A percentile compares a stretch with the other conserved stretches of the same genome.
Conservation (phyloP, 2,797 vertebrate species). For the Aphelocoma californica region DNA sequence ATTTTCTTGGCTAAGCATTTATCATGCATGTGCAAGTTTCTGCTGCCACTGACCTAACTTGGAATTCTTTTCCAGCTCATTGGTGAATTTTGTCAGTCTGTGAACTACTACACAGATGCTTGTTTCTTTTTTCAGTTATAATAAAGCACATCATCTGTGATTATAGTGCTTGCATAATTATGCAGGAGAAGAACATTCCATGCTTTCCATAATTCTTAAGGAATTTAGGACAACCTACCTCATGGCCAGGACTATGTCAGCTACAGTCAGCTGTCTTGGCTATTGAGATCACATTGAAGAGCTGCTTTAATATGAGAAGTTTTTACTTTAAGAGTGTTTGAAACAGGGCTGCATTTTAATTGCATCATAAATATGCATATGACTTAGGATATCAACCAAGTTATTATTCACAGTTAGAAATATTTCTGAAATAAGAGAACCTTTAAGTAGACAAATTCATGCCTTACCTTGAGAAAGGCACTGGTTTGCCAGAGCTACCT, state of each 20-base stretch:
- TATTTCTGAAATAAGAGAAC: background rate
- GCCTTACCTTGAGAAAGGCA: constrained; percentile 96
- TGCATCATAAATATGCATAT: background rate
- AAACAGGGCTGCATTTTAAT: background rate
- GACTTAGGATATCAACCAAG: background rate
- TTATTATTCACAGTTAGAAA: background rate
- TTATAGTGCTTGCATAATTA: background rate
- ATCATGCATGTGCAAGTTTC: background rate
- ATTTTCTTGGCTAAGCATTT: background rate
- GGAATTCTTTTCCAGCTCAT: background rate
- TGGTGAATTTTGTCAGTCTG: background rate
- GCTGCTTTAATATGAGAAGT: background rate
- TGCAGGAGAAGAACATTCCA: background rate
- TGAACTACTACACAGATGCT: background rate
- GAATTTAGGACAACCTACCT: background rate
- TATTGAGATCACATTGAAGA: background rate
- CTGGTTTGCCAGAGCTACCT: constrained; percentile 95
- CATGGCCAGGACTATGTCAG: background rate
- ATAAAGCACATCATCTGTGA: background rate
- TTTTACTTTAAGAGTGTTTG: background rate
- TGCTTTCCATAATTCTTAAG: background rate
- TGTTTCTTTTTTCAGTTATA: background rate
- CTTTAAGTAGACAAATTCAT: background rate
- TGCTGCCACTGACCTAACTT: background rate
- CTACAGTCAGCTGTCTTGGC: background rate